Conservation (phyloP, 2,888 invertebrate genomes). For the Nomada ferruginata region DNA sequence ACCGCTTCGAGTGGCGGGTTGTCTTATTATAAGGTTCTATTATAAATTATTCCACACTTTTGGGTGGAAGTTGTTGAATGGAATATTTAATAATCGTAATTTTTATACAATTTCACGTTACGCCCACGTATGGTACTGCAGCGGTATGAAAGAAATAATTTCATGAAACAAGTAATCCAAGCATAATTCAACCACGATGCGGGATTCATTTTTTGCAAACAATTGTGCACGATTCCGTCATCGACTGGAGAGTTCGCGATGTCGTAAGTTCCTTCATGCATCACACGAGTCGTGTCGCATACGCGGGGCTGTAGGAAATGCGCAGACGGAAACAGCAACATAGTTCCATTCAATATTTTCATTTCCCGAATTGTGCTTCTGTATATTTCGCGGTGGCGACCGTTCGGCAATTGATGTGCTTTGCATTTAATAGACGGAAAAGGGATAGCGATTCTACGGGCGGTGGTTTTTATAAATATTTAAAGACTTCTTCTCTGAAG, state of each 20-base stretch:
- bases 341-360: conserved; percentile 9
- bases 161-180: no score
- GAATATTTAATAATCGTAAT: no score
- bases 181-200: no score
- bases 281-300: not conserved
- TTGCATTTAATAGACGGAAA: no score
- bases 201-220: not conserved
- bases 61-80: not conserved
- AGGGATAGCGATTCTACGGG: no score
- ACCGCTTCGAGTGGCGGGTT: not conserved
- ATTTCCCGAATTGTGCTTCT: not conserved
- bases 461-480: not conserved
- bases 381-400: no score
- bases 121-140: no score
- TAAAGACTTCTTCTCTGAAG: no score
- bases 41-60: not conserved
- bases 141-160: no score
- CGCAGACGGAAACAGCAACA: not conserved
- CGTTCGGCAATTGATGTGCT: no score
- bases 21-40: conserved; percentile 4
- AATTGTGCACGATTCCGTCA: not conserved
- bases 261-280: not conserved
- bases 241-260: not conserved
- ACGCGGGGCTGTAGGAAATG: not conserved
- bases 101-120: no score